Conservation (phyloP, 2,888 invertebrate species). For the Acanthosepion pharaonis region DNA sequence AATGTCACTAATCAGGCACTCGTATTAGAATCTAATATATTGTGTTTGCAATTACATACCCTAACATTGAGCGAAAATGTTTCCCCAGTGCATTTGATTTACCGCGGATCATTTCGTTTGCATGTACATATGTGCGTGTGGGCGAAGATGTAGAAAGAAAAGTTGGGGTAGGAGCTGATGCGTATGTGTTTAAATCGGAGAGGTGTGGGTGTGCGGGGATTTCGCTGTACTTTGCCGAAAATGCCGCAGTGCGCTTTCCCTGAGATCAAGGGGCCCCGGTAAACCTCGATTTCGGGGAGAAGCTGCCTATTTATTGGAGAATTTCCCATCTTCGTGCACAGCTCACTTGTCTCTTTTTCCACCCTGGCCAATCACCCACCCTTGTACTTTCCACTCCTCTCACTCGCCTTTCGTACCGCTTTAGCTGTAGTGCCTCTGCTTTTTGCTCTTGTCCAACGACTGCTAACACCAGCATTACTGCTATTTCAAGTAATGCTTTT, state of each 20-base stretch:
- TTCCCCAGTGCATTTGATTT: neutral
- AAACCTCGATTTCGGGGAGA: neutral
- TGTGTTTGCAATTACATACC: too few relatives aligned
- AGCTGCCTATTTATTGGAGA: conserved; percentile 9
- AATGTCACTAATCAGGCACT: too few relatives aligned
- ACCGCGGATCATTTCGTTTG: neutral
- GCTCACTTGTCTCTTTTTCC: neutral
- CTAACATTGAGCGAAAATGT: too few relatives aligned
- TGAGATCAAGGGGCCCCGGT: neutral
- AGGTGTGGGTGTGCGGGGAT: neutral
- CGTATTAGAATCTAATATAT: too few relatives aligned
- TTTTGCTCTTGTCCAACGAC: neutral
- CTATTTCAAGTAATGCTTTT: neutral
- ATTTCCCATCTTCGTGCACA: neutral
- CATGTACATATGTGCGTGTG: neutral
- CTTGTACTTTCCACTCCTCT: neutral
- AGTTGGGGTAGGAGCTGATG: neutral
- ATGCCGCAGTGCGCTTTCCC: conserved; percentile 33
- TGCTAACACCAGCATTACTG: neutral
- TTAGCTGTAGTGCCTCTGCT: neutral
- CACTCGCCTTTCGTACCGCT: neutral
- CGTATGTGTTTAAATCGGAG: neutral
- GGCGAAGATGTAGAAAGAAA: neutral
- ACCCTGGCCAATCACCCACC: neutral
- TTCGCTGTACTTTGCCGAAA: neutral